Conservation (phyloP, 2,113 vertebrate genomes). For the Monarcha castaneiventris region DNA sequence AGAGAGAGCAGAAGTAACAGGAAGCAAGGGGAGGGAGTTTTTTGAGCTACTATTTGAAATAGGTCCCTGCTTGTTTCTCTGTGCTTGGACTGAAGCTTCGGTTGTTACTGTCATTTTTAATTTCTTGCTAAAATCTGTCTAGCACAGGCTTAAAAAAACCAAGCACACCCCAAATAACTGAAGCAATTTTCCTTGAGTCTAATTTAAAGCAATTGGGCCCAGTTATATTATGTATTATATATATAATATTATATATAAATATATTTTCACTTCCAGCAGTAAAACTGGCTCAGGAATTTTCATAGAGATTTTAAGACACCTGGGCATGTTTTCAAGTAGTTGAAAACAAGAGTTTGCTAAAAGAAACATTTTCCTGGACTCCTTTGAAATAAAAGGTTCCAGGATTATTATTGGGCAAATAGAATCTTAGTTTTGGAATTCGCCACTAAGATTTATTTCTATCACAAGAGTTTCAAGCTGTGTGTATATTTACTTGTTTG, state of each 20-base stretch:
- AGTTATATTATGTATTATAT: not conserved
- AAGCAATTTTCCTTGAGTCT: not conserved
- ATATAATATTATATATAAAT: not conserved
- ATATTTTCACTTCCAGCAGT: not conserved
- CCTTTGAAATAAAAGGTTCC: not conserved
- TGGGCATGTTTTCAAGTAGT: not conserved
- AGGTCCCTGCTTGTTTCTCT: not conserved
- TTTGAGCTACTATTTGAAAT: not conserved
- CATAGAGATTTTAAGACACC: not conserved
- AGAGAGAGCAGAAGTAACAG: not conserved
- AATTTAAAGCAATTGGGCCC: not conserved
- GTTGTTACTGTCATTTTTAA: not conserved
- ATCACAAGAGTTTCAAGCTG: not conserved
- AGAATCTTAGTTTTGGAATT: not conserved
- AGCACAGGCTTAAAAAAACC: not conserved
- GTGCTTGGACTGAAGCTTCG: not conserved
- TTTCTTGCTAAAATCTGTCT: not conserved
- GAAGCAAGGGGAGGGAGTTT: not conserved
- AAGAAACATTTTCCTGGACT: not conserved
- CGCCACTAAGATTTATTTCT: not conserved
- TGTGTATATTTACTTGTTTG: not conserved
- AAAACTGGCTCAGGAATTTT: not conserved
- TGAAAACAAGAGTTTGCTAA: not conserved
- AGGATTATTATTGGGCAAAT: not conserved
- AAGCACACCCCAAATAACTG: not conserved